These are phyloP conservation scores for Cryptus viduatorius DNA, from an alignment of 2,888 invertebrate species.

Conservation along the genomic window DNA sequence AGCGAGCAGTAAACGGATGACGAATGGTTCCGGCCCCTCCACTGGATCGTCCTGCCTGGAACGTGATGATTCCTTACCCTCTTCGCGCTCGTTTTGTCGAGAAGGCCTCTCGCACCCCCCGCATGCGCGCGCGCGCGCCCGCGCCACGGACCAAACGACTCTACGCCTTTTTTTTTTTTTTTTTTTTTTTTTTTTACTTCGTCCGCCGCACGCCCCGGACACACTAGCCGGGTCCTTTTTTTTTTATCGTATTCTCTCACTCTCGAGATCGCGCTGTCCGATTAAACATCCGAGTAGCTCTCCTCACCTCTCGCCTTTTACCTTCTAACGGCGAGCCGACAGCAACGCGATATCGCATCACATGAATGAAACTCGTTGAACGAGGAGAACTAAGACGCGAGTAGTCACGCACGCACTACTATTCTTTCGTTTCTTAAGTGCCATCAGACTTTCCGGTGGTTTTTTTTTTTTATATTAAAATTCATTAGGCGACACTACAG, in stretches of 20 bases:
- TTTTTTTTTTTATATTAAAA: slow-evolving; percentile 75
- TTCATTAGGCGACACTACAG: slow-evolving; percentile 74
- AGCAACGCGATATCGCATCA: slow-evolving; percentile 43
- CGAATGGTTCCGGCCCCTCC: slow-evolving; percentile 75
- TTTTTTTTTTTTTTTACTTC: slow-evolving; percentile 18
- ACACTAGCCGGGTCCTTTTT: slow-evolving; percentile 50
- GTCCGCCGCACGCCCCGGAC: slow-evolving; percentile 55
- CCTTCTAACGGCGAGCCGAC: slow-evolving; percentile 66
- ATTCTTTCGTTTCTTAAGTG: slow-evolving; percentile 28
- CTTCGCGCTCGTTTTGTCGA: slow-evolving; percentile 49
- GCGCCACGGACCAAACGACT: slow-evolving; percentile 43
- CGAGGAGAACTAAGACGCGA: slow-evolving; percentile 33
- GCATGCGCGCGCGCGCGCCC: not conserved
- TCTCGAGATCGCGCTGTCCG: slow-evolving; percentile 78
- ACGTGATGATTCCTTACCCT: slow-evolving; percentile 63
- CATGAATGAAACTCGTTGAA: slow-evolving; percentile 72
- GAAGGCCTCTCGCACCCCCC: slow-evolving; percentile 22
- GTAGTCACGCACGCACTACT: slow-evolving; percentile 55
- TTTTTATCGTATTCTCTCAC: slow-evolving; percentile 68
- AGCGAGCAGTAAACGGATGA: slow-evolving; percentile 72
- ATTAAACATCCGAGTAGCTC: slow-evolving; percentile 74
- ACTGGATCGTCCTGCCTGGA: slow-evolving; percentile 29
- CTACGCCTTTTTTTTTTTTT: slow-evolving; percentile 50
- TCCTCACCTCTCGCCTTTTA: slow-evolving; percentile 55
- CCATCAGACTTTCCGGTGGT: slow-evolving; percentile 1